Percentiles rank a stretch among this genome's conserved stretches.
Evolutionary conservation across 2,797 vertebrate species (phyloP).

Genomic region (Tachyglossus aculeatus): DNA sequence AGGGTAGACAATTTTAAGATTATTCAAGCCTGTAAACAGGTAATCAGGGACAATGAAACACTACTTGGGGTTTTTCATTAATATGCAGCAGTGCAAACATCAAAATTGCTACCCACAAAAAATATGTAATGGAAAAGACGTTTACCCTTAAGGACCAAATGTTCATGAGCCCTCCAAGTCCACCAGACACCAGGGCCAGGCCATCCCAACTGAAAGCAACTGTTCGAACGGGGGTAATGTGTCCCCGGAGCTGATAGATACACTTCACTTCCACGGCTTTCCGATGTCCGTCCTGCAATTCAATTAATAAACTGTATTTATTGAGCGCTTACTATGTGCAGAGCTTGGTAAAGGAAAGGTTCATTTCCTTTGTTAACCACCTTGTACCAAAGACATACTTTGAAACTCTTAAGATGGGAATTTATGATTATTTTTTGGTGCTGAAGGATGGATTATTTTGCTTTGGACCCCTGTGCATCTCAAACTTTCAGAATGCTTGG

Average conservation of each 20-base stretch:
- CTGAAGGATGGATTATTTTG: too few species aligned
- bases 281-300: slow-evolving; percentile 72
- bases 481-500: too few species aligned
- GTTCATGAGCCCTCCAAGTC: slow-evolving; percentile 94
- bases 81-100: too few species aligned
- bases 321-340: too few species aligned
- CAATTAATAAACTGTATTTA: too few species aligned
- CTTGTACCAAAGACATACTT: background rate
- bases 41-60: too few species aligned
- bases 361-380: slow-evolving; percentile 32
- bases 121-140: slow-evolving; percentile 2
- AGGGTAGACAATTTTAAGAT: background rate
- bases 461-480: too few species aligned
- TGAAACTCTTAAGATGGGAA: background rate
- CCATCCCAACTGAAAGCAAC: slow-evolving; percentile 93
- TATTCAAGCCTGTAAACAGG: too few species aligned
- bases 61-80: too few species aligned
- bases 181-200: slow-evolving; percentile 89
- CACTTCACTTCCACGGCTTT: slow-evolving; percentile 76
- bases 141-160: slow-evolving; percentile 95
- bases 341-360: too few species aligned
- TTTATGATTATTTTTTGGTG: slow-evolving; percentile 13
- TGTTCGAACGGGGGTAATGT: slow-evolving; percentile 91
- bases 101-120: too few species aligned
- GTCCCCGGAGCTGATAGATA: slow-evolving; percentile 91